Conservation (phyloP, 2,888 invertebrate genomes). For the Tethea ocularis region DNA sequence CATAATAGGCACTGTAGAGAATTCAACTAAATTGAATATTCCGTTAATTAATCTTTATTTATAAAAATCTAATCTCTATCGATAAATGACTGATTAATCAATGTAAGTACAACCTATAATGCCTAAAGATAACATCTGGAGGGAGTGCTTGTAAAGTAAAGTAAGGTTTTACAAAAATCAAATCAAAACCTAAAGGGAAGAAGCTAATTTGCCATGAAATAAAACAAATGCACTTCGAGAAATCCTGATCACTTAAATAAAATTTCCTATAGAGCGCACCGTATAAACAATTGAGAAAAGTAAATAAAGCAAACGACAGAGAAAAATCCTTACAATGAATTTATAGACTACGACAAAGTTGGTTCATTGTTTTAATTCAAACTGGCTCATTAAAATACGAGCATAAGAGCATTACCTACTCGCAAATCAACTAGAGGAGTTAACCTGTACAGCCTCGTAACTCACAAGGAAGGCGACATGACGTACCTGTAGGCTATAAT, state of each 20-base stretch:
- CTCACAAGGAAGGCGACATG: background rate
- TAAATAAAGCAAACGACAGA: background rate
- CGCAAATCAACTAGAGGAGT: background rate
- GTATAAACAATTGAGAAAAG: background rate
- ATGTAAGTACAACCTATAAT: too few relatives aligned
- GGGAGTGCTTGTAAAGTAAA: too few relatives aligned
- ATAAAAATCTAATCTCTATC: too few relatives aligned
- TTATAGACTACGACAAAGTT: background rate
- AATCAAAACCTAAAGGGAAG: too few relatives aligned
- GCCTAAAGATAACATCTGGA: too few relatives aligned
- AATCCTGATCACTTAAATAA: background rate
- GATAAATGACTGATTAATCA: too few relatives aligned
- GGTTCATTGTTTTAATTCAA: slow-evolving; percentile 2
- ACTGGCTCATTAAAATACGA: background rate
- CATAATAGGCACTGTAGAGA: too few relatives aligned
- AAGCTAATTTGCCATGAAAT: too few relatives aligned
- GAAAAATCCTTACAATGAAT: background rate
- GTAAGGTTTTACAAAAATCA: too few relatives aligned
- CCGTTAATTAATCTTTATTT: too few relatives aligned
- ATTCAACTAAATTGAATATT: too few relatives aligned
- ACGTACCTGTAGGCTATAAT: background rate
- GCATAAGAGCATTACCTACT: background rate
- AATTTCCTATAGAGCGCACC: background rate
- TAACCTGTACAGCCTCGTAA: background rate
- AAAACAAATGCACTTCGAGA: background rate